phyloP scores from a whole-genome alignment of 2,797 vertebrate species.

The Sebastes elongatus region DNA sequence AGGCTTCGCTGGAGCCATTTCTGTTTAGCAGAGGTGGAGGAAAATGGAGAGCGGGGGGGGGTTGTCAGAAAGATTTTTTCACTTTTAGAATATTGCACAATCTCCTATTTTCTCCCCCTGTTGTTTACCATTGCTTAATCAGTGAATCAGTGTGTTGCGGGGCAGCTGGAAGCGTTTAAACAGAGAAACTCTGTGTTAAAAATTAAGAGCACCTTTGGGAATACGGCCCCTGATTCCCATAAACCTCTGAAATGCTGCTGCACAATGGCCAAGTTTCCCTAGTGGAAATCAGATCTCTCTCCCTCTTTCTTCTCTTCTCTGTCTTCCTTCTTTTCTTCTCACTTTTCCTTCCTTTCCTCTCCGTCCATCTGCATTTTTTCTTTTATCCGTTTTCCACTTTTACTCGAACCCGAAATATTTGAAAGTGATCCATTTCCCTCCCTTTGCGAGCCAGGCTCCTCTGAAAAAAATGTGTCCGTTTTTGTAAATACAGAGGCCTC shows the following conservation, averaged over 20 bases:
- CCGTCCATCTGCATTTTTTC: conserved; percentile 19
- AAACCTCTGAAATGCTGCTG: conserved; percentile 72
- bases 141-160: conserved; percentile 44
- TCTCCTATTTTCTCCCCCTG: not conserved
- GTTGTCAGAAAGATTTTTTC: conserved; percentile 1
- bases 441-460: not conserved
- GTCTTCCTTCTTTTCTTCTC: not conserved
- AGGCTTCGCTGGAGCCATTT: conserved; percentile 40
- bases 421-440: conserved; percentile 10
- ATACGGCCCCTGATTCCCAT: conserved; percentile 68
- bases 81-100: conserved; percentile 46
- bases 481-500: conserved; percentile 44
- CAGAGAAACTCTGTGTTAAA: conserved; percentile 69
- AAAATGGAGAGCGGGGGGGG: conserved; percentile 30
- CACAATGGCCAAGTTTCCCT: conserved; percentile 75
- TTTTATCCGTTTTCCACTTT: conserved; percentile 51
- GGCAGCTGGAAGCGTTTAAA: conserved; percentile 75
- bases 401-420: conserved; percentile 46
- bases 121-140: conserved; percentile 67
- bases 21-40: conserved; percentile 46
- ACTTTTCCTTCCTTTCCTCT: conserved; percentile 19
- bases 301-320: conserved; percentile 1
- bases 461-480: conserved; percentile 36
- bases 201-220: conserved; percentile 77
- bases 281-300: conserved; percentile 55